A percentile compares a stretch with the other conserved stretches of the same genome.
Conservation (phyloP, 2,888 invertebrate species). For the Pemphredon lugubris region DNA sequence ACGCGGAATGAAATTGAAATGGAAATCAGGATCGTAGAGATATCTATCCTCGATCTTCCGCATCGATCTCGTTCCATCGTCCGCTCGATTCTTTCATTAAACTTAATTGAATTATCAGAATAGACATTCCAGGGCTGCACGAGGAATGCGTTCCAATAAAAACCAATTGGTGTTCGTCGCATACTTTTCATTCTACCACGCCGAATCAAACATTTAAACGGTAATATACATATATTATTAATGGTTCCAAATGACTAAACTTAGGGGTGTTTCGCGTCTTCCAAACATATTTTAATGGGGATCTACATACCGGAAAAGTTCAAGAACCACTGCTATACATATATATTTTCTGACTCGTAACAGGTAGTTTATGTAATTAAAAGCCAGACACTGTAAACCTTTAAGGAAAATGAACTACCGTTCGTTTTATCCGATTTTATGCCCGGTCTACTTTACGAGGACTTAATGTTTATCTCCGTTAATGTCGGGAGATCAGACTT, state of each 20-base stretch:
- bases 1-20: conserved; percentile 2
- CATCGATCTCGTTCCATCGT: conserved; percentile 9
- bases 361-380: too few species aligned
- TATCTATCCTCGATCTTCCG: neutral
- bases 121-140: conserved; percentile 23
- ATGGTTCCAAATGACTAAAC: too few species aligned
- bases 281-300: too few species aligned
- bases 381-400: too few species aligned
- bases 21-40: neutral
- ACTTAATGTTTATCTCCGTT: conserved; percentile 22
- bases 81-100: conserved; percentile 38
- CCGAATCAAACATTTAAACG: too few species aligned
- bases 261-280: too few species aligned
- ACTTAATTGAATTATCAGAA: conserved; percentile 35
- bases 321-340: too few species aligned
- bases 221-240: too few species aligned
- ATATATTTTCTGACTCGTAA: too few species aligned
- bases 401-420: conserved; percentile 4
- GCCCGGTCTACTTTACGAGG: conserved; percentile 30
- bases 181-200: too few species aligned
- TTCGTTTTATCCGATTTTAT: conserved; percentile 20
- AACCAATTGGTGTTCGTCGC: conserved; percentile 24
- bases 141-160: conserved; percentile 30
- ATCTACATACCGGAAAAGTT: too few species aligned
- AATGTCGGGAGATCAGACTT: conserved; percentile 12